phyloP scores from a whole-genome alignment of 2,113 vertebrate genomes.

The Cryptomyrus ogoouensis region DNA sequence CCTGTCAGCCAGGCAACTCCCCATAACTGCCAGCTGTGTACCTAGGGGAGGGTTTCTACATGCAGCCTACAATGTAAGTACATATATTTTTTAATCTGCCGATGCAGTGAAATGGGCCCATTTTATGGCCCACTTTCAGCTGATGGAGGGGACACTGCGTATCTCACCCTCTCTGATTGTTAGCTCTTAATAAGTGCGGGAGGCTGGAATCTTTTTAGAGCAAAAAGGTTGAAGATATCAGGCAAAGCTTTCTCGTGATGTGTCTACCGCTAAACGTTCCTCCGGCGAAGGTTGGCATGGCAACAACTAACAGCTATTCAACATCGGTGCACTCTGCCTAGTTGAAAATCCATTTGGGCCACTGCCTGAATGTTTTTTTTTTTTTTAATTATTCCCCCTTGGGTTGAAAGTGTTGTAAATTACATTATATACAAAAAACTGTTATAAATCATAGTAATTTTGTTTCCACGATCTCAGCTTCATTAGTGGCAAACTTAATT shows the following conservation, averaged over 20 bases:
- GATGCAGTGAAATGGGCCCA: constrained; percentile 54
- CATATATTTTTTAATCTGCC: constrained; percentile 53
- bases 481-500: constrained; percentile 12
- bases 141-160: constrained; percentile 60
- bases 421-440: constrained; percentile 48
- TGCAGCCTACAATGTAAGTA: constrained; percentile 33
- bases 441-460: constrained; percentile 64
- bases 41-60: constrained; percentile 67
- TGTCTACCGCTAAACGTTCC: constrained; percentile 78
- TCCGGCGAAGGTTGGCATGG: constrained; percentile 94
- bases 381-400: constrained; percentile 42
- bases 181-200: constrained; percentile 85
- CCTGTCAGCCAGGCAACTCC: constrained; percentile 77
- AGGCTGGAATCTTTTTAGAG: constrained; percentile 87
- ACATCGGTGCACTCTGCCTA: constrained; percentile 82
- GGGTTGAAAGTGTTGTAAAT: constrained; percentile 65
- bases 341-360: constrained; percentile 98
- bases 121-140: constrained; percentile 63
- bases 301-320: constrained; percentile 96
- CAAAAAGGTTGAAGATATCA: constrained; percentile 99
- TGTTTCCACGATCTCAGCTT: constrained; percentile 38
- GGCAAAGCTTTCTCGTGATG: constrained; percentile 88
- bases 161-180: constrained; percentile 77
- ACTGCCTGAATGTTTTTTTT: constrained; percentile 67
- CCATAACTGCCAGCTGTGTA: constrained; percentile 71